Evolutionary conservation across 2,113 vertebrate genomes (phyloP).

Genomic region (Ammodytes marinus): DNA sequence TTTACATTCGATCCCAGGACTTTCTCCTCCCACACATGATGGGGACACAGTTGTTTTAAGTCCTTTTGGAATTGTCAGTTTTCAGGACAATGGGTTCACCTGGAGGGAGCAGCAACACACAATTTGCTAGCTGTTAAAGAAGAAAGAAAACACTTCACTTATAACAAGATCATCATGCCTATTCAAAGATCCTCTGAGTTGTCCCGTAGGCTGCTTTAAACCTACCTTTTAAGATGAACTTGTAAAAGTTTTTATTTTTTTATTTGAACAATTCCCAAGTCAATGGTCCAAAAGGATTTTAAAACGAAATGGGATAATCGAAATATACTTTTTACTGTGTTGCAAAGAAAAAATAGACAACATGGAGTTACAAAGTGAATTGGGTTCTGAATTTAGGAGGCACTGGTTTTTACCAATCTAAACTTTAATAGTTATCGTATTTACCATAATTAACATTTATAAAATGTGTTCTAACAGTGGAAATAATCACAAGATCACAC

Average conservation of each 20-base stretch:
- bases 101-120: not conserved
- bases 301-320: not conserved
- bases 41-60: constrained; percentile 48
- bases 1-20: constrained; percentile 73
- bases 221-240: constrained; percentile 3
- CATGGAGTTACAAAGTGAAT: constrained; percentile 29
- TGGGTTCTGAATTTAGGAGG: constrained; percentile 54
- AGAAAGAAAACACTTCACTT: not conserved
- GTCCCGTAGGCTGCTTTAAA: not conserved
- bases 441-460: constrained; percentile 83
- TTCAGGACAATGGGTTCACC: constrained; percentile 9
- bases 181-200: constrained; percentile 1
- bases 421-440: constrained; percentile 81
- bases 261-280: not conserved
- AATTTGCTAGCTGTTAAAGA: not conserved
- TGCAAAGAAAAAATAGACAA: constrained; percentile 9
- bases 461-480: constrained; percentile 82
- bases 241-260: not conserved
- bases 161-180: not conserved
- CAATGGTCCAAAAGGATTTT: not conserved
- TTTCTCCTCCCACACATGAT: constrained; percentile 73
- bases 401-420: constrained; percentile 73
- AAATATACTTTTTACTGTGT: constrained; percentile 5
- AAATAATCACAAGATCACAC: constrained; percentile 80
- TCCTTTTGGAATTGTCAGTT: constrained; percentile 8